phyloP scores from a whole-genome alignment of 2,888 invertebrate genomes.

The Xanthia togata region DNA sequence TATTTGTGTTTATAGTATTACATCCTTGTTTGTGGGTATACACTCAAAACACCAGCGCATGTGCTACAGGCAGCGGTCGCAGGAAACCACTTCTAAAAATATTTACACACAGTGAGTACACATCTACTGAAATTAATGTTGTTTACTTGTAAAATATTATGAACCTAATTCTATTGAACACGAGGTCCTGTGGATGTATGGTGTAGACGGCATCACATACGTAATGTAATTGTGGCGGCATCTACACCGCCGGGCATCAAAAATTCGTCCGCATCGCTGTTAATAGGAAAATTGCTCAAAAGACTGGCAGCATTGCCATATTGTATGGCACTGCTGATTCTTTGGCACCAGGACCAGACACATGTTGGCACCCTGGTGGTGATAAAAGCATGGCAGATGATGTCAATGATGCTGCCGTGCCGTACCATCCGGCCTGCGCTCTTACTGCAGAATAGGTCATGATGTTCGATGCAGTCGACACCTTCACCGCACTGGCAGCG shows the following conservation, averaged over 20 bases:
- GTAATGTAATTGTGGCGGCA: not conserved
- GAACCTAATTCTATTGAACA: not conserved
- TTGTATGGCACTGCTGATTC: too few species aligned
- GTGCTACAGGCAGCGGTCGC: constrained; percentile 6
- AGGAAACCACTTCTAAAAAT: constrained; percentile 41
- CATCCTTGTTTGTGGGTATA: constrained; percentile 12
- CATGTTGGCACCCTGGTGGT: not conserved
- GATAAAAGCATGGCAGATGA: not conserved
- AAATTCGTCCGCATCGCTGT: too few species aligned
- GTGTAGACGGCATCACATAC: not conserved
- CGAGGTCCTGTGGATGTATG: not conserved
- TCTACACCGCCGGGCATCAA: too few species aligned
- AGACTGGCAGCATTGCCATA: too few species aligned
- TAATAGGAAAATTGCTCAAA: too few species aligned
- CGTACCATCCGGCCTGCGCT: too few species aligned
- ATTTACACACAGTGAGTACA: constrained; percentile 9
- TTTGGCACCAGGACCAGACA: too few species aligned
- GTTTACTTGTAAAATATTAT: not conserved
- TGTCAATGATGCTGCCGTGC: not conserved
- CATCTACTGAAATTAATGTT: not conserved
- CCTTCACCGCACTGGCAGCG: not conserved
- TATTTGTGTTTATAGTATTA: not conserved
- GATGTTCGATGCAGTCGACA: not conserved
- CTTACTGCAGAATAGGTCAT: too few species aligned
- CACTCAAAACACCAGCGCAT: constrained; percentile 21